Evolutionary conservation across 2,888 invertebrate species (phyloP), one percentile per base, ranked within the genome.

Genomic region (Agrenia bidenticulata): DNA sequence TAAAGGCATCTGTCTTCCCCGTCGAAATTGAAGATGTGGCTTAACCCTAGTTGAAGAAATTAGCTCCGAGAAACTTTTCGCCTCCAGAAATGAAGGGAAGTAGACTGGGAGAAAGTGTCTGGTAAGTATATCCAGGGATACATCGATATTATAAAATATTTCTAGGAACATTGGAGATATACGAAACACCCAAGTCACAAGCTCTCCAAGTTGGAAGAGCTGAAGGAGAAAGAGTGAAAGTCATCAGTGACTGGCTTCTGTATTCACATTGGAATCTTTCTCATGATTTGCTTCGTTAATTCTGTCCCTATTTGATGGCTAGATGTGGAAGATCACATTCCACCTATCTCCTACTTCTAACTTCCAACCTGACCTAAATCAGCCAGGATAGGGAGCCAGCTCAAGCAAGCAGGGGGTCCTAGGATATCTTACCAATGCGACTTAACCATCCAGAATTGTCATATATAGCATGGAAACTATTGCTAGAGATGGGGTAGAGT

Each of bases 261-360:
- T 19, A 19, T 19, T 19, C 45, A 17, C 45, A 45, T 45, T 19
- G 51, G 11, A 37, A 57, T 57, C 56, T 41, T 57, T 58, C 57
- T 51, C 50, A 42, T 58, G 63, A 63, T 37, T 58, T 63, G 57
- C 63, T 57, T 63, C 63, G 63, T 57, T 63, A 57, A 57, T 39
- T 62, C 37, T 17, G 41, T 39, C 41, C 21, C 32, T 41, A 57
- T 57, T 57, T 57, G 56, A 57, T 57, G 41, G 41, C 32, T 57
- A 23, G 41, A 15, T 45, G 45, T 45, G 19, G 45, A 19, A 45
- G 32, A 32, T 32, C 32, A 32, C 32, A 32, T 32, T 32, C 32
- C 32, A 32, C 32, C 32, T 32, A 32, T 11, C 11, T 32, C 32
- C 32, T 32, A 4, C 32, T 32, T 32, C 32, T 32, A 4, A 32